phyloP scores from a whole-genome alignment of 1,140 invertebrate species.

The Hycleus phaleratus region DNA sequence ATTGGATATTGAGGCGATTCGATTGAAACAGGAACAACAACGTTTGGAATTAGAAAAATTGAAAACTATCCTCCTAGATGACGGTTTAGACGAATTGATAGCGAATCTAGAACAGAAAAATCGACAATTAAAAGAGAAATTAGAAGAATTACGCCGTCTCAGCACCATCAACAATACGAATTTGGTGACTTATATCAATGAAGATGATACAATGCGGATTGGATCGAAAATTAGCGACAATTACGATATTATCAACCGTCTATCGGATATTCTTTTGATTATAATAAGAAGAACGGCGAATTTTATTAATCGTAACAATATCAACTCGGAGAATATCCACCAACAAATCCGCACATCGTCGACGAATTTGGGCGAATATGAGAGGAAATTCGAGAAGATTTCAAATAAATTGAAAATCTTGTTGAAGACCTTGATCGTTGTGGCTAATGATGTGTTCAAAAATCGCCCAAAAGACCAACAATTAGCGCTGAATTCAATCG shows the following conservation, averaged over 20 bases:
- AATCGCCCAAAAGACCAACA: conserved; percentile 36
- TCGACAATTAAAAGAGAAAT: conserved; percentile 29
- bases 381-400: conserved; percentile 29
- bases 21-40: conserved; percentile 31
- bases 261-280: conserved; percentile 37
- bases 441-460: conserved; percentile 38
- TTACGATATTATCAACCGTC: conserved; percentile 32
- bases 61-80: conserved; percentile 27
- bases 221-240: conserved; percentile 32
- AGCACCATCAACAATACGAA: conserved; percentile 29
- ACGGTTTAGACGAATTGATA: conserved; percentile 36
- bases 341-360: conserved; percentile 19
- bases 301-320: conserved; percentile 35
- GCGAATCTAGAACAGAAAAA: conserved; percentile 35
- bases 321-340: conserved; percentile 36
- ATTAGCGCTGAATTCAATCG: conserved; percentile 31
- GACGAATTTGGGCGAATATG: conserved; percentile 22
- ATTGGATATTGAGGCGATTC: conserved; percentile 25
- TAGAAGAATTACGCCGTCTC: conserved; percentile 36
- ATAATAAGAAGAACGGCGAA: conserved; percentile 32
- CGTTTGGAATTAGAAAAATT: conserved; percentile 28
- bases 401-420: conserved; percentile 33
- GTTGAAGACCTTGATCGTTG: conserved; percentile 35
- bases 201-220: conserved; percentile 31
- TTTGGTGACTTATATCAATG: conserved; percentile 31